A percentile compares a stretch with the other conserved stretches of the same genome.
Conservation (phyloP, 1,140 invertebrate genomes). For the Eueides isabella region DNA sequence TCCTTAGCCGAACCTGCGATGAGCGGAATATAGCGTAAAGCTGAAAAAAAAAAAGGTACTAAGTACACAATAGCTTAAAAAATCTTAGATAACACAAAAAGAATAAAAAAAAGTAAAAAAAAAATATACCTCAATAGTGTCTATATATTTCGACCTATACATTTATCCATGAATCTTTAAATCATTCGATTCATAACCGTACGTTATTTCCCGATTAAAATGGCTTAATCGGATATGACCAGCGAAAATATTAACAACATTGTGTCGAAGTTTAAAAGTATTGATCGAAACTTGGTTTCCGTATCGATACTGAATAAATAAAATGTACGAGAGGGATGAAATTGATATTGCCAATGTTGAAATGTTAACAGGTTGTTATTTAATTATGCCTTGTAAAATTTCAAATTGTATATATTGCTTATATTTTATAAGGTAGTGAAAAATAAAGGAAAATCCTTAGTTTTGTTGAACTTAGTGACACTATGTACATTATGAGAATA, state of each 20-base stretch:
- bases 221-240: slow-evolving; percentile 3
- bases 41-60: no score
- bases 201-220: not conserved
- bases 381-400: not conserved
- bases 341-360: not conserved
- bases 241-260: slow-evolving; percentile 7
- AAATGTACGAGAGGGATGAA: not conserved
- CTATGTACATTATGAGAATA: no score
- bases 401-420: not conserved
- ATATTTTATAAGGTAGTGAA: no score
- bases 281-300: slow-evolving; percentile 7
- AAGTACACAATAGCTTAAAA: no score
- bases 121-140: no score
- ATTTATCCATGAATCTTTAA: not conserved
- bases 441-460: no score
- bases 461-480: no score
- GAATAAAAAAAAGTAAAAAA: no score
- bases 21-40: no score
- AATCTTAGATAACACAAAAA: no score
- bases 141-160: no score
- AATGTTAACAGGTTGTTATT: not conserved
- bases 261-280: not conserved
- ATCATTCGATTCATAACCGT: not conserved
- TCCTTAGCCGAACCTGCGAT: no score
- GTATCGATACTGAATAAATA: not conserved